These are phyloP conservation scores for Steromphala cineraria DNA, from an alignment of 2,888 invertebrate genomes.

Conservation along the genomic window DNA sequence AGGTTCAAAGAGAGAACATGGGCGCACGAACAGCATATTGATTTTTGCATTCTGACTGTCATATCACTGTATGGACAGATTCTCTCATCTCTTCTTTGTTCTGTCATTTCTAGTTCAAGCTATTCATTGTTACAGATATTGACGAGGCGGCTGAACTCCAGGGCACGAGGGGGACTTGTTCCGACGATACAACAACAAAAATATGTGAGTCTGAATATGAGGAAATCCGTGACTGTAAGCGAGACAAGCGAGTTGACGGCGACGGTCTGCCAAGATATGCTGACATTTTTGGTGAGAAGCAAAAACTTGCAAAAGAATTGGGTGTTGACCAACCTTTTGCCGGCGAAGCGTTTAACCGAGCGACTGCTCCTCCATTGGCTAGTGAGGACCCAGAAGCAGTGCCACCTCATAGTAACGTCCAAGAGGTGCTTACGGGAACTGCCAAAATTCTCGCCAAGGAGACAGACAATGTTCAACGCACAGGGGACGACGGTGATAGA, in stretches of 20 bases:
- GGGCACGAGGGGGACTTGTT: constrained; percentile 20
- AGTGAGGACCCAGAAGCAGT: background rate
- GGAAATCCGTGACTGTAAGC: constrained; percentile 42
- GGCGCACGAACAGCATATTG: too few relatives aligned
- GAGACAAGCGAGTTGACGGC: constrained; percentile 17
- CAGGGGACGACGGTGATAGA: background rate
- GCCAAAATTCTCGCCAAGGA: constrained; percentile 29
- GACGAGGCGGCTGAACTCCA: constrained; percentile 32
- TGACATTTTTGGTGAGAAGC: constrained; percentile 24
- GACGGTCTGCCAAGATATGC: constrained; percentile 23
- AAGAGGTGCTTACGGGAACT: constrained; percentile 29
- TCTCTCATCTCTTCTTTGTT: too few relatives aligned
- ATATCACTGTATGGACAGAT: too few relatives aligned
- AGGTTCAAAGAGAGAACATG: too few relatives aligned
- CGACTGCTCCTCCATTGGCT: constrained; percentile 18
- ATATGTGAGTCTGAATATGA: constrained; percentile 50
- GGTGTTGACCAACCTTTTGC: background rate
- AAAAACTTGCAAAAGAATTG: constrained; percentile 22
- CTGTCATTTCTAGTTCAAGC: too few relatives aligned
- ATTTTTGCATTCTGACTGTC: too few relatives aligned
- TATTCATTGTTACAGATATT: constrained; percentile 20
- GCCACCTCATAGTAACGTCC: constrained; percentile 19
- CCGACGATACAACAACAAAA: constrained; percentile 27
- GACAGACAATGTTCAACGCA: background rate
- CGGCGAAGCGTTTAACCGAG: constrained; percentile 7